Conservation (phyloP, 2,888 invertebrate species). For the Phaedon cochleariae region DNA sequence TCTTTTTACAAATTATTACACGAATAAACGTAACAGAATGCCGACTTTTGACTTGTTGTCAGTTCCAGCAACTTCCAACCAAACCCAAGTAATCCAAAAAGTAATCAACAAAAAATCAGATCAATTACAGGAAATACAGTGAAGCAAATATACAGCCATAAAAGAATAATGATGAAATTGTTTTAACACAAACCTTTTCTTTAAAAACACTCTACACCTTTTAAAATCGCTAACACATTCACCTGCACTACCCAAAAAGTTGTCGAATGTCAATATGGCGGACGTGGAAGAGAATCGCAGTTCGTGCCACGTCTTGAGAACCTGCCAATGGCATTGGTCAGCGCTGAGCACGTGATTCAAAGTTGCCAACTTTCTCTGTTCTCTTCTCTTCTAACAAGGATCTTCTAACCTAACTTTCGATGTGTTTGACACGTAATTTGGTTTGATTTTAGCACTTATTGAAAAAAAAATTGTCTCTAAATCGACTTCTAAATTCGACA, state of each 20-base stretch:
- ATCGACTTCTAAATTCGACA: too few relatives aligned
- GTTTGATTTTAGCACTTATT: slow-evolving; percentile 9
- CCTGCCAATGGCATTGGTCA: slow-evolving; percentile 50
- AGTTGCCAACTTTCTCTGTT: slow-evolving; percentile 42
- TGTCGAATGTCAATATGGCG: slow-evolving; percentile 86
- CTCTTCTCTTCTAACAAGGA: too few relatives aligned
- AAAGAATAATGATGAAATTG: not conserved
- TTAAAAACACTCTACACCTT: slow-evolving; percentile 61
- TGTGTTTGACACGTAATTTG: not conserved
- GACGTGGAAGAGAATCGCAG: slow-evolving; percentile 79
- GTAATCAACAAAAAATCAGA: not conserved
- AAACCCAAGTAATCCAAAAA: slow-evolving; percentile 15
- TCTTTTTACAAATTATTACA: slow-evolving; percentile 24
- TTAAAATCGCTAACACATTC: slow-evolving; percentile 73
- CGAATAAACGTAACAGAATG: slow-evolving; percentile 51
- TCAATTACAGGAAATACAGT: not conserved
- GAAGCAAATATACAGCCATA: not conserved
- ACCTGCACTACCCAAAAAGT: slow-evolving; percentile 75
- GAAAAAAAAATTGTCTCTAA: too few relatives aligned
- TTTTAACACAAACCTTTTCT: slow-evolving; percentile 65
- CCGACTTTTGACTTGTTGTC: slow-evolving; percentile 66
- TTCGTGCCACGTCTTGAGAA: slow-evolving; percentile 81
- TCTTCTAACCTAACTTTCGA: slow-evolving; percentile 18
- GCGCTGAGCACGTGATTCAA: slow-evolving; percentile 45
- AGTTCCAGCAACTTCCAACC: slow-evolving; percentile 53